Evolutionary conservation across 2,113 vertebrate species (phyloP), one percentile per base, ranked within the genome.

Genomic region (Manacus vitellinus): DNA sequence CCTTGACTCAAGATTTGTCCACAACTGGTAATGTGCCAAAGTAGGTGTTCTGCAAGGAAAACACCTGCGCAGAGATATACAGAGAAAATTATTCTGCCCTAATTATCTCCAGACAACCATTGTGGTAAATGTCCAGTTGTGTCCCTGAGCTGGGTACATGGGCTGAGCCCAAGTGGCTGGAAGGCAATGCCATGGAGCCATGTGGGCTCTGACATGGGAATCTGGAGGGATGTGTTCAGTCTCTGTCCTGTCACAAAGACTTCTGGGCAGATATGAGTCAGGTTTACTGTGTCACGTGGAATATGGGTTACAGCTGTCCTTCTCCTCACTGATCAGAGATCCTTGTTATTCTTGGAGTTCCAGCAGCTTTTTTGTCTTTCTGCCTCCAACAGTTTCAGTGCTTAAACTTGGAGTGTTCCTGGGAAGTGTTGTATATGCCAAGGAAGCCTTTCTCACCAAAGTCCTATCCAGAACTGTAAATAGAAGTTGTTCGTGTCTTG

Each of bases 141-240:
- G 78, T 85, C 51, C 74, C 61, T 76, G 80, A 85, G 47, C 67
- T 65, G 49, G 47, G 39, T 56, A 55, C 39, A 24, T 44, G 80
- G 28, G 33, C 13, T 31, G 73, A 82, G 44, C 33, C 52, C 76
- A 87, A 14, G 61, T 41, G 37, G n/a, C 73, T 89, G 66, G 44
- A 72, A 58, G 91, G 70, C 52, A 75, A n/a, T 0, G 0, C 31
- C 6, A 5, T 28, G 56, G 49, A 92, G 41, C 52, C 9, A 2
- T 63, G 49, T 0, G 0, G 77, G 23, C 56, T 87, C 91, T 94
- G 65, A 72, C 2, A 1, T 14, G 66, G 76, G 56, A 76, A 33
- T 49, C 28, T 87, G 31, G 8, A 61, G 47, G 49, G 49, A 39
- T 89, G 49, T 22, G 20, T 58, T 92, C 54, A 22, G 47, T 66